phyloP scores from a whole-genome alignment of 2,797 vertebrate genomes.

The Ispidina lecontei region DNA sequence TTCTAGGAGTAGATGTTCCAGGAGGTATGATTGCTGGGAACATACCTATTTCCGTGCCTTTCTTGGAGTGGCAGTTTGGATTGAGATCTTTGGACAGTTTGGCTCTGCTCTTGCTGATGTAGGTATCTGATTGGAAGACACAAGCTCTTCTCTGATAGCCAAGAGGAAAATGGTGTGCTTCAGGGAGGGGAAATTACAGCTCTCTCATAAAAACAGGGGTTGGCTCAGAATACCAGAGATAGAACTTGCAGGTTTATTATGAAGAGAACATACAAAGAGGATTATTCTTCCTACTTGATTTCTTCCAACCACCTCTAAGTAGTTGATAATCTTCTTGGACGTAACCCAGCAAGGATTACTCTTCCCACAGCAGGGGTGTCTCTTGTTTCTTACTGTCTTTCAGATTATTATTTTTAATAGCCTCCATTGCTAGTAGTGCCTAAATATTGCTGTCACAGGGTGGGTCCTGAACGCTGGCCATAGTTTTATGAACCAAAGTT shows the following conservation, averaged over 20 bases:
- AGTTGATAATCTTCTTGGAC: background rate
- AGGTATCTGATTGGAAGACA: background rate
- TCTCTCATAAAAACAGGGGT: background rate
- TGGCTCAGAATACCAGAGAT: background rate
- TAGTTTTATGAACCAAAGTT: background rate
- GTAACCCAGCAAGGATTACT: background rate
- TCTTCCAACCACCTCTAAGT: background rate
- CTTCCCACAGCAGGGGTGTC: background rate
- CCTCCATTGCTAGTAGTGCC: background rate
- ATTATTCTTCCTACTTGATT: background rate
- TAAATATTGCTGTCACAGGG: background rate
- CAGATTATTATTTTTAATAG: background rate
- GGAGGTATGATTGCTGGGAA: background rate
- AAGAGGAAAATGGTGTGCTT: background rate
- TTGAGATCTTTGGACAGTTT: background rate
- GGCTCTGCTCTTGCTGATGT: background rate
- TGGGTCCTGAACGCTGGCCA: background rate
- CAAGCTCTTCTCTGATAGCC: background rate
- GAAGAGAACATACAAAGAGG: background rate
- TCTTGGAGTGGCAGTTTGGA: background rate
- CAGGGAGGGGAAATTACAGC: background rate
- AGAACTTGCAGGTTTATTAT: background rate
- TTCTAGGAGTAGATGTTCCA: background rate
- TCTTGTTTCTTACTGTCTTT: background rate
- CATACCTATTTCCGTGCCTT: fast-evolving